Conservation (phyloP, 2,113 vertebrate genomes). For the Chloropsis hardwickii region DNA sequence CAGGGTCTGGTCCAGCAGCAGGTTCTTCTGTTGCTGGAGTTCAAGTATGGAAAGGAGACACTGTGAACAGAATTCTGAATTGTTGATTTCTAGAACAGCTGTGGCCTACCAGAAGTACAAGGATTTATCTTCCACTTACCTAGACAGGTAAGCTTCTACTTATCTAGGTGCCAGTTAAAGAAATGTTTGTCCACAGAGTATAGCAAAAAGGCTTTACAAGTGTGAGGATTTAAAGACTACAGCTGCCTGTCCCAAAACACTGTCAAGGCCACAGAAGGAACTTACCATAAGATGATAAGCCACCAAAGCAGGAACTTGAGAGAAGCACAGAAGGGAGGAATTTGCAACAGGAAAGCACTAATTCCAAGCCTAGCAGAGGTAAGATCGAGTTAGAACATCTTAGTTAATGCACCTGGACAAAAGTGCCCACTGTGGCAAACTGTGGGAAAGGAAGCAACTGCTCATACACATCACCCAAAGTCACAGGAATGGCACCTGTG, state of each 20-base stretch:
- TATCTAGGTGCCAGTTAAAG: neutral
- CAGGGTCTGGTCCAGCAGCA: neutral
- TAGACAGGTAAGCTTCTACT: neutral
- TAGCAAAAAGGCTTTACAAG: neutral
- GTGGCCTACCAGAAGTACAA: neutral
- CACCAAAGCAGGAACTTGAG: neutral
- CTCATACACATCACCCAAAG: neutral
- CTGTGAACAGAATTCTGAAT: neutral
- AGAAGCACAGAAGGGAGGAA: neutral
- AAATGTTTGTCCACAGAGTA: neutral
- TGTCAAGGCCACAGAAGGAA: neutral
- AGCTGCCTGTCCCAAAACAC: neutral
- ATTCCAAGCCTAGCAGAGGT: neutral
- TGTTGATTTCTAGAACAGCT: neutral
- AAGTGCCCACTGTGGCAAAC: neutral
- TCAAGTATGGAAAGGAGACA: neutral
- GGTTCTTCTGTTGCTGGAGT: neutral
- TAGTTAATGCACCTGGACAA: neutral
- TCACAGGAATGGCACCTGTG: neutral
- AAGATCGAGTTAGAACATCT: neutral
- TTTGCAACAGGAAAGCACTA: neutral
- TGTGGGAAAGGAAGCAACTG: neutral
- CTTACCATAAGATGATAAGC: neutral
- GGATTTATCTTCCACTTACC: neutral
- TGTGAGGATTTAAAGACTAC: neutral